Base-by-base conservation (phyloP, 1,140 invertebrate species). In the Danaus melanippus region DNA sequence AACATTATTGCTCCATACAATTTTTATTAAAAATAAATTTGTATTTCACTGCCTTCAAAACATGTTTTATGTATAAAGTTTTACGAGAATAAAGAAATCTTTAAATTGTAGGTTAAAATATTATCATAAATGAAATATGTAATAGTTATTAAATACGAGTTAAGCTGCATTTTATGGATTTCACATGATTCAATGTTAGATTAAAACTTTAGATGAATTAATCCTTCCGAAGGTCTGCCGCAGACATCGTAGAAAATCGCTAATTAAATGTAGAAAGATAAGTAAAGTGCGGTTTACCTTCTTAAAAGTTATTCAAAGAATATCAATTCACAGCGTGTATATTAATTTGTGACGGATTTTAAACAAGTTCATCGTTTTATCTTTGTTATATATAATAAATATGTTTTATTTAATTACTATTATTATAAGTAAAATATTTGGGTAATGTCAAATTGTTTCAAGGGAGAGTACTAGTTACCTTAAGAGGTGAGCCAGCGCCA, bases 401-500 rank as follows among this genome's bases (percentile, higher is more conserved):
- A 49, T 39, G 8, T 40, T 32, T 32, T 39, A 49, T 49, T 39
- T 49, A 11, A 49, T 49, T 49, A 39, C 32, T 40, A 49, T 49
- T 11, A 49, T 12, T n/a, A 49, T 39, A n/a, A 49, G n/a, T 49
- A 49, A 44, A 44, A 44, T 44, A 12, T 44, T 44, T 44, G 43
- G 12, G 43, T 58, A 58, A 50, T 50, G 60, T 81, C 71, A 74
- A 82, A 79, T 77, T 71, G 21, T 60, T 67, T 63, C 70, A 64
- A 65, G 56, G 68, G 59, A 54, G 64, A 69, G 70, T 75, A 72
- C 73, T 77, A 74, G 64, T 70, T 63, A 76, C 72, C 74, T 80
- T 62, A 50, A 58, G 70, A 82, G 80, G 76, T 83, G 72, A 78
- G 71, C 42, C 60, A 72, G 74, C 74, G 78, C 77, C 79, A 64